Base-by-base conservation (phyloP, 2,888 invertebrate species). In the Netelia inedita region DNA sequence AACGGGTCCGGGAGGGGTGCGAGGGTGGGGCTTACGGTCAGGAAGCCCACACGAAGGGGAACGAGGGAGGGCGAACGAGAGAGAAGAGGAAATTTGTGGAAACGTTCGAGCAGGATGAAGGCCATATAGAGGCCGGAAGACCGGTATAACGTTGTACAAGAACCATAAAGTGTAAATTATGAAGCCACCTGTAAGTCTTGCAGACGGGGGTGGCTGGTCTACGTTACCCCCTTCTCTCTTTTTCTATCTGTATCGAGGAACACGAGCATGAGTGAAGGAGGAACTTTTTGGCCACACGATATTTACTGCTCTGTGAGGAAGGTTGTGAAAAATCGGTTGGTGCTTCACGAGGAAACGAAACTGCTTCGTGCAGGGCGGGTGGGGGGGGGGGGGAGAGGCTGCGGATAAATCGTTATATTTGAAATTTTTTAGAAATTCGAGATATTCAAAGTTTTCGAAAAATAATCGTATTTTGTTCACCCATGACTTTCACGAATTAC, bases 161-260 rank as follows among this genome's bases (percentile, higher is more conserved):
- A 75, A 72, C 88, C 89, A 90, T 90, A 90, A 88, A 88, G 87
- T 79, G 82, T 88, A 88, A 91, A 90, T 90, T 90, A 90, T 89
- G 87, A 85, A 87, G 85, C 87, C 85, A 87, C 87, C 87, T 83
- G 86, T 86, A 86, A 82, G 80, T 81, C 65, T 73, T 66, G 69
- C 50, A 59, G 61, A 57, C 57, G 16, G 55, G 57, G 74, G 53
- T 71, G 75, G 57, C 10, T 14, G 14, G n/a, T 16, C 28, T 79
- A 65, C n/a, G 46, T 79, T 72, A 65, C 69, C 23, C 2, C n/a
- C 28, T 3, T 3, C 3, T 28, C 28, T 28, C 28, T 28, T 28
- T 28, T 55, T 41, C 61, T 76, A 57, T 82, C 68, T 59, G 82
- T 73, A 68, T 71, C 74, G 82, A 66, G 66, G 28, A 76, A 55